Base-by-base conservation (phyloP, 2,797 vertebrate genomes). In the Antrozous pallidus region DNA sequence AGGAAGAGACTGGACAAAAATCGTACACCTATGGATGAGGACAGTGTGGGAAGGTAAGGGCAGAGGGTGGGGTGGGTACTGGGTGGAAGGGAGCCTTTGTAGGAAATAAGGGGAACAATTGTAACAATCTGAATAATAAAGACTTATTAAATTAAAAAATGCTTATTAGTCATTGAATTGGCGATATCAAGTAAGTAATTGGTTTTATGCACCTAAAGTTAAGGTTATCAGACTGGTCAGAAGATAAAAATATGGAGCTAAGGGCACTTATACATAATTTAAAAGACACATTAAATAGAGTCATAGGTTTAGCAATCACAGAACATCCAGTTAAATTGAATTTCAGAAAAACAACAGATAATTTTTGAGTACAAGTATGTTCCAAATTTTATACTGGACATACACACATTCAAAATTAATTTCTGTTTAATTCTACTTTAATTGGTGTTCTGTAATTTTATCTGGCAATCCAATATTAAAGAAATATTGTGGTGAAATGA, bases 311-410 rank as follows among this genome's bases (percentile, higher is more conserved):
- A 94, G 58, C 36, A 79, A 86, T 58, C 61, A 83, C 20, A 91
- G 70, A 83, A 71, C 8, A 81, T 42, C 22, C n/a, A 78, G 49
- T 85, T 80, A 73, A 90, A 91, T 0, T 58, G 63, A 80, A 61
- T 96, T 94, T 86, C 28, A 84, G 33, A 58, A 69, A 82, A 92
- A 77, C 8, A 88, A 42, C 28, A 65, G 49, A 28, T 81, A 73
- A 14, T 20, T 92, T 93, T 93, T 92, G 49, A 87, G 10, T 71
- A 2, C 69, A 82, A 56, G 6, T 74, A 42, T 45, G 56, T 93
- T 54, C 65, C 28, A 26, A n/a, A 77, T 79, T 71, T 45, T 42
- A 75, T 49, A 70, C 38, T 5, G 70, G 3, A 31, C 26, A 75
- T 26, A 73, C 4, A 14, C 80, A 40, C 58, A 74, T 74, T 69